Evolutionary conservation across 2,888 invertebrate species (phyloP).

Genomic region (Tupiocoris notatus): DNA sequence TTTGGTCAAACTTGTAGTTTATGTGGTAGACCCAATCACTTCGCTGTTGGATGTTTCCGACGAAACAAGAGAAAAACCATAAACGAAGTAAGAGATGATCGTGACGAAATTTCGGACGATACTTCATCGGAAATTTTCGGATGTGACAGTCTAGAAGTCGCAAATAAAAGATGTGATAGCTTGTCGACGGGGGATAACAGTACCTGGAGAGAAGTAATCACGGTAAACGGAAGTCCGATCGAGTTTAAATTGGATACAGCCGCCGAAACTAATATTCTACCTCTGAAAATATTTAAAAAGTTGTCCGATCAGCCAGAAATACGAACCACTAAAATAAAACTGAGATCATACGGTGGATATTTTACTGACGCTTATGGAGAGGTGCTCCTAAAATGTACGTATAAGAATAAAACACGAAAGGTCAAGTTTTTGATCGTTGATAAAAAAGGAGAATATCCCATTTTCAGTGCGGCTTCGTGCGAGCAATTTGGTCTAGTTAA

Average conservation of each 20-base stretch:
- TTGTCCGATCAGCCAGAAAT: background rate
- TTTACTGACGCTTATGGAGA: background rate
- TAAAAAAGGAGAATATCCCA: background rate
- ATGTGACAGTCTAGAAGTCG: too few species aligned
- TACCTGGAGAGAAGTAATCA: too few species aligned
- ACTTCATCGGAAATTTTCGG: too few species aligned
- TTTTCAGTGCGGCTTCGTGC: background rate
- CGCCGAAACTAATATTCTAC: background rate
- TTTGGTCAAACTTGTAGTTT: background rate
- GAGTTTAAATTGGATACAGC: too few species aligned
- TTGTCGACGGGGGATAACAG: too few species aligned
- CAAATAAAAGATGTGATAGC: too few species aligned
- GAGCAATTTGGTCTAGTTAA: background rate
- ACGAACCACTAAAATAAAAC: background rate
- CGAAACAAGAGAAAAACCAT: too few species aligned
- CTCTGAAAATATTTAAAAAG: background rate
- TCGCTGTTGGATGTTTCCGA: too few species aligned
- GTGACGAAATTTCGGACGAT: too few species aligned
- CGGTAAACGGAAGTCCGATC: too few species aligned
- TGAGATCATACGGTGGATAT: constrained; percentile 1
- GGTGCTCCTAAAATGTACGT: constrained; percentile 1
- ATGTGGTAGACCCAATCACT: background rate
- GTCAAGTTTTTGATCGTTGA: constrained; percentile 4
- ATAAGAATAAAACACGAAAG: background rate
- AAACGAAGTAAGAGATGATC: too few species aligned